Evolutionary conservation across 2,888 invertebrate genomes (phyloP).

Genomic region (Dryadula phaetusa): DNA sequence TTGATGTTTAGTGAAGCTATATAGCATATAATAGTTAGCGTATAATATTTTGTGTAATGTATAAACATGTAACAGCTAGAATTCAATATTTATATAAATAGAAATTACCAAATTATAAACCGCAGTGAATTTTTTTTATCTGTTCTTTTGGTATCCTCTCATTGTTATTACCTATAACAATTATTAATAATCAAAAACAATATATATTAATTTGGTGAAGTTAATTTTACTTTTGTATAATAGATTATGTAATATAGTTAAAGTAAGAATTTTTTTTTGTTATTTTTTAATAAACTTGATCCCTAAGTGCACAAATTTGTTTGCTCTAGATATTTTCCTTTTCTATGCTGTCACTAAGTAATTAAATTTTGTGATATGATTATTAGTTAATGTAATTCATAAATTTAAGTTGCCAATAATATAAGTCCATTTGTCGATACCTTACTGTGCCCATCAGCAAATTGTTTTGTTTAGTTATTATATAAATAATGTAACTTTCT

Average conservation of each 20-base stretch:
- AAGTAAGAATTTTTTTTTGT: slow-evolving; percentile 24
- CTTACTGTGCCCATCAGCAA: slow-evolving; percentile 25
- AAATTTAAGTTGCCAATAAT: slow-evolving; percentile 49
- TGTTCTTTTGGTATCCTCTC: slow-evolving; percentile 2
- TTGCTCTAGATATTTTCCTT: slow-evolving; percentile 36
- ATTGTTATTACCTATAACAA: slow-evolving; percentile 4
- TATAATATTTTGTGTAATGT: slow-evolving; percentile 24
- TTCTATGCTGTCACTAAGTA: slow-evolving; percentile 46
- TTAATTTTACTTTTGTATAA: slow-evolving; percentile 20
- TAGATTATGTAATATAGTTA: slow-evolving; percentile 24
- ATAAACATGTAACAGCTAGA: slow-evolving; percentile 14
- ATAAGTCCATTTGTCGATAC: slow-evolving; percentile 43
- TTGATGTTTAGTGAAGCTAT: slow-evolving; percentile 25
- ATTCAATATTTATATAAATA: slow-evolving; percentile 19
- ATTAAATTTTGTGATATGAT: slow-evolving; percentile 56
- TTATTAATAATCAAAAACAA: slow-evolving; percentile 11
- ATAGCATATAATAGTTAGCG: slow-evolving; percentile 11
- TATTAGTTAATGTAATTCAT: slow-evolving; percentile 47
- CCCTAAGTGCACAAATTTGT: slow-evolving; percentile 50
- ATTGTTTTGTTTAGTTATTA: slow-evolving; percentile 51
- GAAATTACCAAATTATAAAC: slow-evolving; percentile 20
- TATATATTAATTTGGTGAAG: slow-evolving; percentile 5
- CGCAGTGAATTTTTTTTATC: neutral
- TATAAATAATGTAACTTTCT: slow-evolving; percentile 58
- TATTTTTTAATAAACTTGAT: slow-evolving; percentile 17